phyloP scores from a whole-genome alignment of 53 echinoderm and acorn worm genomes.

The Apostichopus leukothele region DNA sequence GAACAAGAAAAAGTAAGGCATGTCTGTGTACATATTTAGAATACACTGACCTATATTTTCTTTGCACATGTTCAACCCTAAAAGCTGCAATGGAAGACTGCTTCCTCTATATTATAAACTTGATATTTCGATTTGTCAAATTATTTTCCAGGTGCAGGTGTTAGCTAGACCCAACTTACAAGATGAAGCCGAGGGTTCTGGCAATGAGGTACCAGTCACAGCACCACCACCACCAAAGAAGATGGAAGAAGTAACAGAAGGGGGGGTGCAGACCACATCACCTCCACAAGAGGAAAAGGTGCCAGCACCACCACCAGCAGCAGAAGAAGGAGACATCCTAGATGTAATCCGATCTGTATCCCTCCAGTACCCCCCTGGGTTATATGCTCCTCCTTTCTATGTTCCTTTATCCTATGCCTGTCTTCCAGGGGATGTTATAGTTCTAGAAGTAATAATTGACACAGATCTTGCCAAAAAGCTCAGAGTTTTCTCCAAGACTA shows the following conservation, averaged over 20 bases:
- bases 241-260: neutral
- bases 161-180: constrained; percentile 29
- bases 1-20: too few relatives aligned
- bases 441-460: constrained; percentile 50
- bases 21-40: too few relatives aligned
- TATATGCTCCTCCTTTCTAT: constrained; percentile 26
- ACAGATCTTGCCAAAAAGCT: constrained; percentile 42
- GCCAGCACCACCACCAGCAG: neutral
- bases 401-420: constrained; percentile 51
- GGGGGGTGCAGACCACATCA: neutral
- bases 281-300: neutral
- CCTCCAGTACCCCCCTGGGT: constrained; percentile 15
- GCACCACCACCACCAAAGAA: neutral
- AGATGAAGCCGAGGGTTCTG: neutral
- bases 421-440: constrained; percentile 49
- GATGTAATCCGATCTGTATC: constrained; percentile 13
- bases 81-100: too few relatives aligned
- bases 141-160: constrained; percentile 16
- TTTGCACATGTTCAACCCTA: too few relatives aligned
- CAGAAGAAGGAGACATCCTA: neutral
- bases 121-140: too few relatives aligned
- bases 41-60: too few relatives aligned
- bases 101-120: too few relatives aligned
- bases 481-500: constrained; percentile 51
- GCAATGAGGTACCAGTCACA: neutral